Percentiles rank a stretch among this genome's conserved stretches.
These are phyloP conservation scores for Philonicus albiceps DNA, from an alignment of 2,888 invertebrate species.

Conservation along the genomic window DNA sequence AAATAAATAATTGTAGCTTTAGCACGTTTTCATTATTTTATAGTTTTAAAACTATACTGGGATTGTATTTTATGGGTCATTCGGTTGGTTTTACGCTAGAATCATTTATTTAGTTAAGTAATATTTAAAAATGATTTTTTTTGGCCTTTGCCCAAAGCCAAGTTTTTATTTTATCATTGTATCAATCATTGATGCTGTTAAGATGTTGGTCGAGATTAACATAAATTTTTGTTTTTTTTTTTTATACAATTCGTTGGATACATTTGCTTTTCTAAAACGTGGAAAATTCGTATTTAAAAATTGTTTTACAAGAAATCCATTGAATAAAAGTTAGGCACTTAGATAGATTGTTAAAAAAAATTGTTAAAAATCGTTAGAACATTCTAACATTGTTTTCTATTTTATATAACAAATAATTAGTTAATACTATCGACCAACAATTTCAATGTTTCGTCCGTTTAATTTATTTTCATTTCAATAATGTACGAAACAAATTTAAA, in stretches of 20 bases:
- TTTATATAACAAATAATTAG: background rate
- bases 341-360: too few relatives aligned
- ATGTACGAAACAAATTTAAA: background rate
- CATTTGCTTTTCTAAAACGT: too few relatives aligned
- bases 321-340: too few relatives aligned
- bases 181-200: background rate
- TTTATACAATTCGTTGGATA: too few relatives aligned
- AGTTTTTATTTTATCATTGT: background rate
- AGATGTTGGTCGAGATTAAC: conserved; percentile 5
- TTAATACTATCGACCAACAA: background rate
- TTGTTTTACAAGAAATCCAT: too few relatives aligned
- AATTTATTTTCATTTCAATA: background rate
- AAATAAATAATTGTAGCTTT: conserved; percentile 19
- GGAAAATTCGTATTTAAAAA: too few relatives aligned
- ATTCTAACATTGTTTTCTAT: too few relatives aligned
- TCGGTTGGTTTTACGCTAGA: conserved; percentile 1
- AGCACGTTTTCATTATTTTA: conserved; percentile 17
- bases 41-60: background rate
- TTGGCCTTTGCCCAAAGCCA: background rate
- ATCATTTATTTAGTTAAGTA: background rate
- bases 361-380: too few relatives aligned
- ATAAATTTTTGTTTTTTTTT: background rate
- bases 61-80: conserved; percentile 5
- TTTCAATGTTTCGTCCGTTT: background rate
- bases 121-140: background rate